phyloP scores from a whole-genome alignment of 2,888 invertebrate genomes.

The Acutogordius australiensis region DNA sequence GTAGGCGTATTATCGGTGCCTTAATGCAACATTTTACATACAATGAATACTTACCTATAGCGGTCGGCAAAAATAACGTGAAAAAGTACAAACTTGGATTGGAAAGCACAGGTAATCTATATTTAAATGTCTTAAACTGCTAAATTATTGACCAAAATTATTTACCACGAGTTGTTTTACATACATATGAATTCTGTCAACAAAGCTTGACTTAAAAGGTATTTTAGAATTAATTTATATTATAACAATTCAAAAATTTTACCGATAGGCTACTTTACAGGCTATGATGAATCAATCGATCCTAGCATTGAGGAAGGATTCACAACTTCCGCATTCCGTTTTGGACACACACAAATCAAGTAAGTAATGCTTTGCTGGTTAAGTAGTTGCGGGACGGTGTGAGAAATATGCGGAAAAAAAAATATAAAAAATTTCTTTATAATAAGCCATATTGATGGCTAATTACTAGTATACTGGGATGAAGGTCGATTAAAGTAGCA shows the following conservation, averaged over 20 bases:
- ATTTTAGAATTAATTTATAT: too few relatives aligned
- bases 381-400: too few relatives aligned
- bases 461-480: too few relatives aligned
- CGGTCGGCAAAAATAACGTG: neutral
- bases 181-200: too few relatives aligned
- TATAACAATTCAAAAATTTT: too few relatives aligned
- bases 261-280: conserved; percentile 10
- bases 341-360: neutral
- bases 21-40: conserved; percentile 7
- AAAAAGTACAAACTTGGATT: conserved; percentile 28
- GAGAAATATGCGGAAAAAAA: too few relatives aligned
- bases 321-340: neutral
- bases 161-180: too few relatives aligned
- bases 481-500: too few relatives aligned
- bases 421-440: too few relatives aligned
- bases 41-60: conserved; percentile 5
- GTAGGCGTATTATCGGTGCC: neutral
- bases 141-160: neutral
- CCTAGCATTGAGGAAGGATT: neutral
- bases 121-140: neutral
- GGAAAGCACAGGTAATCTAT: neutral
- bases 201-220: too few relatives aligned
- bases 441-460: too few relatives aligned
- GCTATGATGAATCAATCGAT: neutral
- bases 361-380: too few relatives aligned